Percentiles rank a stretch among this genome's conserved stretches.
Evolutionary conservation across 2,888 invertebrate species (phyloP).

Genomic region (Cloeon dipterum): DNA sequence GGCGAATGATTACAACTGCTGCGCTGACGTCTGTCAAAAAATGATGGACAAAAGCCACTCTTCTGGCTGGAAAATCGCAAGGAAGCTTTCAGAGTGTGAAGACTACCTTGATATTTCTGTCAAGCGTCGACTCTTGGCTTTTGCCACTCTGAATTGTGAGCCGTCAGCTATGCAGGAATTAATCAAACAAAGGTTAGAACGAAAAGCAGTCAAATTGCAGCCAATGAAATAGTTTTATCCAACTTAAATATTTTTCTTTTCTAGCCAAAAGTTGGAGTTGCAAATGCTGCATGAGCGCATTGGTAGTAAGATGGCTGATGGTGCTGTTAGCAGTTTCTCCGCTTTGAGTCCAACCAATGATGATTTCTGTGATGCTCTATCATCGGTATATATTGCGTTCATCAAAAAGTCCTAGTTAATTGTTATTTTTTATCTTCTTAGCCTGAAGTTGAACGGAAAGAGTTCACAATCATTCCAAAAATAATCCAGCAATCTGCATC

Average conservation of each 20-base stretch:
- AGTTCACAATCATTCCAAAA: slow-evolving; percentile 19
- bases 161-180: slow-evolving; percentile 17
- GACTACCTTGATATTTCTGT: slow-evolving; percentile 19
- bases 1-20: slow-evolving; percentile 21
- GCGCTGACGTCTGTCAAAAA: slow-evolving; percentile 22
- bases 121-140: slow-evolving; percentile 18
- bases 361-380: slow-evolving; percentile 30
- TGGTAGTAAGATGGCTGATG: slow-evolving; percentile 7
- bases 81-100: slow-evolving; percentile 23
- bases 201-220: neutral
- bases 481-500: slow-evolving; percentile 22
- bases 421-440: slow-evolving; percentile 12
- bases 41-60: slow-evolving; percentile 23
- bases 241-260: neutral
- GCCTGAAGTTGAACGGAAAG: slow-evolving; percentile 15
- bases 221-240: neutral
- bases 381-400: slow-evolving; percentile 19
- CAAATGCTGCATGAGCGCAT: slow-evolving; percentile 13
- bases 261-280: slow-evolving; percentile 10
- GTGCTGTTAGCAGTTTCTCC: slow-evolving; percentile 3
- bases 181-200: slow-evolving; percentile 10
- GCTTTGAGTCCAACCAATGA: slow-evolving; percentile 16
- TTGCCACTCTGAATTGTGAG: slow-evolving; percentile 21
- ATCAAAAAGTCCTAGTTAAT: neutral
- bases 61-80: slow-evolving; percentile 27